Evolutionary conservation across 1,140 invertebrate species (phyloP).

Genomic region (Colletes latitarsis): DNA sequence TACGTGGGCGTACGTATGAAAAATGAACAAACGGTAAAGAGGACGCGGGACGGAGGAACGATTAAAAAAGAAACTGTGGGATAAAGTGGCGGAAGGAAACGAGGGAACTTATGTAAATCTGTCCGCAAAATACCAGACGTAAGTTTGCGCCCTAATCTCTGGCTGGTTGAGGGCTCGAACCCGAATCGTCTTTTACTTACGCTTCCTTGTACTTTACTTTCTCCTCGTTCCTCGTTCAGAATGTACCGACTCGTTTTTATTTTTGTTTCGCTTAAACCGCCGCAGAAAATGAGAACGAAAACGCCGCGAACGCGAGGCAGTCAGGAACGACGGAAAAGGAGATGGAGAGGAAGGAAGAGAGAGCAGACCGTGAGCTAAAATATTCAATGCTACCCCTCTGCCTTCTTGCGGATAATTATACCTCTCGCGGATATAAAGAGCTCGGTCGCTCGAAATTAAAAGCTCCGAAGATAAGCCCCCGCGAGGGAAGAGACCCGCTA

Average conservation of each 20-base stretch:
- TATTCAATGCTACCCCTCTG: constrained; percentile 67
- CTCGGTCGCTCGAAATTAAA: constrained; percentile 64
- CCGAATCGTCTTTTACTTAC: constrained; percentile 32
- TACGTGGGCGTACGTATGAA: constrained; percentile 23
- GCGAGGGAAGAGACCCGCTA: constrained; percentile 19
- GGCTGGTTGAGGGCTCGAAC: constrained; percentile 43
- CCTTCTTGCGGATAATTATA: constrained; percentile 71
- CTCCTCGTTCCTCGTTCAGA: neutral
- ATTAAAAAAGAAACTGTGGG: constrained; percentile 13
- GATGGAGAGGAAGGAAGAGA: neutral
- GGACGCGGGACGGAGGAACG: neutral
- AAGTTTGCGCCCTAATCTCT: constrained; percentile 72
- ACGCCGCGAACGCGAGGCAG: neutral
- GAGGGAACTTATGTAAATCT: constrained; percentile 73
- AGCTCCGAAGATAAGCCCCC: constrained; percentile 62
- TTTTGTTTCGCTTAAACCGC: constrained; percentile 33
- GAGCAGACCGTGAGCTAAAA: constrained; percentile 57
- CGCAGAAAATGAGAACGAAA: neutral
- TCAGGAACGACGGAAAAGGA: neutral
- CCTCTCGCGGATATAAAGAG: constrained; percentile 66
- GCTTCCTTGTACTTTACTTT: constrained; percentile 29
- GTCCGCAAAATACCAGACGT: constrained; percentile 71
- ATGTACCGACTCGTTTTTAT: constrained; percentile 50
- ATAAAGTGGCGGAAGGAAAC: constrained; percentile 16
- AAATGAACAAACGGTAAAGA: constrained; percentile 32